These are phyloP conservation scores for Gerris lacustris DNA, from an alignment of 2,888 invertebrate genomes.

Conservation along the genomic window DNA sequence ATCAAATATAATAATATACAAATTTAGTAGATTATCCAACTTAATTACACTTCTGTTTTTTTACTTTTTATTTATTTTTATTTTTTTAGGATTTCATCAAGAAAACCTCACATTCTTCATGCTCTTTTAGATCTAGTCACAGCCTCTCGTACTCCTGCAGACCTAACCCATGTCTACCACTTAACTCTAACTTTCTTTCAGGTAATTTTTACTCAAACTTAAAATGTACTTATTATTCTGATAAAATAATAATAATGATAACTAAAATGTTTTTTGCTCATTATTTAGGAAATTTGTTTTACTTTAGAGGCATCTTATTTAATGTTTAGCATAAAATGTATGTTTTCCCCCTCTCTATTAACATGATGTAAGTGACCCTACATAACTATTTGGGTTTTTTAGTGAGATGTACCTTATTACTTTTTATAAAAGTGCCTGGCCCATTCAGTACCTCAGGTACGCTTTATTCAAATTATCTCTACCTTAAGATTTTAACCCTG, in stretches of 20 bases:
- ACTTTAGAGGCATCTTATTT: too few species aligned
- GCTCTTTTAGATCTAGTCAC: conserved; percentile 58
- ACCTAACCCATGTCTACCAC: conserved; percentile 56
- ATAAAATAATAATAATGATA: neutral
- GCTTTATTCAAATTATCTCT: too few species aligned
- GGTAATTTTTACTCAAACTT: conserved; percentile 21
- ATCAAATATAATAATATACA: neutral
- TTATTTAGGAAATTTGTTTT: too few species aligned
- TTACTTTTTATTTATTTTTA: neutral
- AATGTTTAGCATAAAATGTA: too few species aligned
- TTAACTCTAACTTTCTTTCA: conserved; percentile 57
- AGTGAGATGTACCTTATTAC: too few species aligned
- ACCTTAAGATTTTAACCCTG: too few species aligned
- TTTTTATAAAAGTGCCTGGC: too few species aligned
- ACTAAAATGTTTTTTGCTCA: neutral
- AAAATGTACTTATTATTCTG: neutral
- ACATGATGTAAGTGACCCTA: too few species aligned
- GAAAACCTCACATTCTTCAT: conserved; percentile 57
- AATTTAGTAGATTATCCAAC: neutral
- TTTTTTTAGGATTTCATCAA: conserved; percentile 40
- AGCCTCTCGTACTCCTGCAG: conserved; percentile 51
- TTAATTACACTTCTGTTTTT: neutral
- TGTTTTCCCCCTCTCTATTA: too few species aligned
- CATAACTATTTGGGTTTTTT: too few species aligned
- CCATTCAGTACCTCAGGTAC: too few species aligned